phyloP scores from a whole-genome alignment of 2,113 vertebrate species.

The Halcyon senegalensis region DNA sequence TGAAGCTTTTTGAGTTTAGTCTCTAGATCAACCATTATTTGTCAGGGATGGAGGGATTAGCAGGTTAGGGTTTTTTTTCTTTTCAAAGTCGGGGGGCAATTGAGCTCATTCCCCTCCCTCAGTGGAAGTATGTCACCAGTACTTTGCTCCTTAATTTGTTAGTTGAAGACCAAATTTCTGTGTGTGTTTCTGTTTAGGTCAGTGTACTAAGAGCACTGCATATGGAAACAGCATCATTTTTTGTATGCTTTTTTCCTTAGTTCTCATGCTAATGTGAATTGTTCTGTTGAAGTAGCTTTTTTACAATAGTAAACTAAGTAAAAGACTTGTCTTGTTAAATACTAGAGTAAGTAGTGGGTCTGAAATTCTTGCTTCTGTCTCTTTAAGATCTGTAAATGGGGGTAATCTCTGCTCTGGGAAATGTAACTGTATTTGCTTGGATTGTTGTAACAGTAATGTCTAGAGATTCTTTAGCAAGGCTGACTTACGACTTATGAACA shows the following conservation, averaged over 20 bases:
- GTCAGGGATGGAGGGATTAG: background rate
- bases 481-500: background rate
- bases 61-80: background rate
- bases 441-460: background rate
- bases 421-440: background rate
- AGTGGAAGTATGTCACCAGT: background rate
- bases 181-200: background rate
- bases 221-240: background rate
- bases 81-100: background rate
- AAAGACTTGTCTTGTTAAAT: background rate
- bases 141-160: background rate
- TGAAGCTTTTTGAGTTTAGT: background rate
- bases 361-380: background rate
- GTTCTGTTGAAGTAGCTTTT: background rate
- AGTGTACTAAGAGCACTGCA: background rate
- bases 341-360: background rate
- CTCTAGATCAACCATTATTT: background rate
- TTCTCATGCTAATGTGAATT: background rate
- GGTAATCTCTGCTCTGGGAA: background rate
- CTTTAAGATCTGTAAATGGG: background rate
- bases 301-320: background rate
- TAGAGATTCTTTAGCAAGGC: background rate
- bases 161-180: background rate
- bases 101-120: background rate
- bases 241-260: fast-evolving